Base-by-base conservation (phyloP, 2,888 invertebrate genomes). In the Nymphalis urticae region DNA sequence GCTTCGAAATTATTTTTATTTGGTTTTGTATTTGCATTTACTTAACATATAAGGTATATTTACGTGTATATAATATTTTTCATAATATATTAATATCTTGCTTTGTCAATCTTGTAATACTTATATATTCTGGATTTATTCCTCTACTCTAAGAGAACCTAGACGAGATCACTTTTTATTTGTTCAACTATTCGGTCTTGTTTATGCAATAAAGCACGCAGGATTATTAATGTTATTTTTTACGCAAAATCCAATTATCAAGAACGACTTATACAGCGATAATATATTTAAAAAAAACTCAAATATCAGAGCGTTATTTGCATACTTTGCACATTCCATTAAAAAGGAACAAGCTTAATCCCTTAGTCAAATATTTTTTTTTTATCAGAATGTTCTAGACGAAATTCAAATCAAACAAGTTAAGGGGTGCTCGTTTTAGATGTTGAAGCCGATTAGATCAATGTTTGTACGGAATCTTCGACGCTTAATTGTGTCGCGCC, bases 401-500 rank as follows among this genome's bases (percentile, higher is more conserved):
- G 32, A 59, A 64, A 64, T 66, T 64, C 64, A 42, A 64, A 53
- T 64, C 58, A 66, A 69, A 66, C 54, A 70, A 63, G 58, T 58
- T 61, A 51, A 50, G 62, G 64, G 64, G 61, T 62, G 62, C 60
- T 51, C 24, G 21, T 53, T 64, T 69, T 65, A 65, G 66, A 74
- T 71, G 69, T 65, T 64, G 69, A 71, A 73, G 64, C 67, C 73
- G 68, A 70, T 71, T 69, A 68, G 62, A 64, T 58, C 53, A 56
- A 59, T 73, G 69, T 72, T 73, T 71, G 73, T 62, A 63, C 47
- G 59, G 62, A 68, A 72, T 59, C 67, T 61, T 60, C 48, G 70
- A 67, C 72, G 59, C 73, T 69, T 66, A 71, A 69, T 71, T 73
- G 68, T 66, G 62, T 71, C 54, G 58, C 68, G 59, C 71, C 68